phyloP scores from a whole-genome alignment of 2,113 vertebrate species.

The Columbina picui region DNA sequence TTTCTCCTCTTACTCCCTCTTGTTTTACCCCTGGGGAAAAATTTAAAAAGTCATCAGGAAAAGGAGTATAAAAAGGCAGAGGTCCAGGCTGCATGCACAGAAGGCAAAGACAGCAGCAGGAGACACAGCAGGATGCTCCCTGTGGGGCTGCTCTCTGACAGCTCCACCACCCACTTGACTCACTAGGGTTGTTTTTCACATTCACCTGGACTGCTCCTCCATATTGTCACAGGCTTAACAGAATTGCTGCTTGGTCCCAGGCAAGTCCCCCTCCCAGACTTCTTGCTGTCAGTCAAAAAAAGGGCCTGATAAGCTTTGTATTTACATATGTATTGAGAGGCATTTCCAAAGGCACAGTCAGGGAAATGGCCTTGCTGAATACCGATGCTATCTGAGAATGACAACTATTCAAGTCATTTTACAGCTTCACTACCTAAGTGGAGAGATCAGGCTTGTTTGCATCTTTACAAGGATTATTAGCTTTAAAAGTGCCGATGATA shows the following conservation, averaged over 20 bases:
- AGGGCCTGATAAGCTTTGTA: background rate
- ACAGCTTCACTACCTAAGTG: slow-evolving; percentile 29
- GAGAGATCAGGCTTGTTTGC: slow-evolving; percentile 8
- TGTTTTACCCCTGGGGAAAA: background rate
- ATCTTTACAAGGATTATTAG: slow-evolving; percentile 24
- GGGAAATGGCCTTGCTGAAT: slow-evolving; percentile 53
- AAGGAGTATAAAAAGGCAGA: background rate
- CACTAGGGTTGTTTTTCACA: background rate
- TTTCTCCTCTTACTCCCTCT: background rate
- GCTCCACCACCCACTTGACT: background rate
- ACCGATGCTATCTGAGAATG: slow-evolving; percentile 60
- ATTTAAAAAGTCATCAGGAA: background rate
- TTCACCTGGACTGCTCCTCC: background rate
- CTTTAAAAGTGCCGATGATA: background rate
- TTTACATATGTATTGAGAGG: slow-evolving; percentile 56
- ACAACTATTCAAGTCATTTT: slow-evolving; percentile 14
- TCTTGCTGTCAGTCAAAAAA: slow-evolving; percentile 31
- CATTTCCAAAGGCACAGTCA: slow-evolving; percentile 26
- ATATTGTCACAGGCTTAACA: background rate
- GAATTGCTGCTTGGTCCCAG: background rate
- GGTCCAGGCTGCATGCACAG: background rate
- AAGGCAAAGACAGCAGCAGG: background rate
- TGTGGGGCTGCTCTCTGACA: background rate
- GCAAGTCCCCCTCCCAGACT: background rate
- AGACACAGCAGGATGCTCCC: background rate